Base-by-base conservation (phyloP, 2,113 vertebrate species). In the Pandion haliaetus region DNA sequence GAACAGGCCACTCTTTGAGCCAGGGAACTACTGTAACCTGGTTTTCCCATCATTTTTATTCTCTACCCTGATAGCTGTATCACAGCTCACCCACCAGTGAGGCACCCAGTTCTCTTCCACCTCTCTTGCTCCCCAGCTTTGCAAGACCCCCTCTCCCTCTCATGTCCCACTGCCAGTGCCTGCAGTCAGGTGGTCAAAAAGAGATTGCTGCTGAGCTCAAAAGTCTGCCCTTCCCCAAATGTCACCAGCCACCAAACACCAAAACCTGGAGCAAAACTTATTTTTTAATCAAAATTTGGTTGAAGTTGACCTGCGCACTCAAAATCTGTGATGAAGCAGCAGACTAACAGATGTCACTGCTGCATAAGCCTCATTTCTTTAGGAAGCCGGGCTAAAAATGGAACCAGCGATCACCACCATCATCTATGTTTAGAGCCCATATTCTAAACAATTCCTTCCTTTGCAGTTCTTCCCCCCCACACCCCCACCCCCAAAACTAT, bases 401-500 rank as follows among this genome's bases (percentile, higher is more conserved):
- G 94, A 83, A 70, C 79, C 72, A 85, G 79, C 9, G 4, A 77
- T 47, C 95, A 38, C 80, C 94, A 83, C 24, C 84, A 65, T 2
- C 89, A 44, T 55, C 89, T 82, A 85, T 47, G 82, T 94, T 97
- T 86, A 90, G 88, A 82, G 38, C 85, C 54, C 34, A 80, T 42
- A 88, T 45, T 77, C 82, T 65, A 90, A 95, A 87, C 84, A 93
- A 63, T 23, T 65, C 81, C 93, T 79, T 90, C 76, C 82, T 78
- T 59, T 82, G 73, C 70, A 29, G 36, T 15, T 62, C 8, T 25
- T 8, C 3, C 49, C 23, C 49, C 49, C 26, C 15, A n/a, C n/a
- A n/a, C n/a, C 42, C 42, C 42, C 42, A 13, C 26, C 52, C 28
- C 28, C 4, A 25, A 54, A 54, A 84, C 71, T 36, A 58, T 50